phyloP scores from a whole-genome alignment of 2,113 vertebrate genomes.

The Butorides virescens region DNA sequence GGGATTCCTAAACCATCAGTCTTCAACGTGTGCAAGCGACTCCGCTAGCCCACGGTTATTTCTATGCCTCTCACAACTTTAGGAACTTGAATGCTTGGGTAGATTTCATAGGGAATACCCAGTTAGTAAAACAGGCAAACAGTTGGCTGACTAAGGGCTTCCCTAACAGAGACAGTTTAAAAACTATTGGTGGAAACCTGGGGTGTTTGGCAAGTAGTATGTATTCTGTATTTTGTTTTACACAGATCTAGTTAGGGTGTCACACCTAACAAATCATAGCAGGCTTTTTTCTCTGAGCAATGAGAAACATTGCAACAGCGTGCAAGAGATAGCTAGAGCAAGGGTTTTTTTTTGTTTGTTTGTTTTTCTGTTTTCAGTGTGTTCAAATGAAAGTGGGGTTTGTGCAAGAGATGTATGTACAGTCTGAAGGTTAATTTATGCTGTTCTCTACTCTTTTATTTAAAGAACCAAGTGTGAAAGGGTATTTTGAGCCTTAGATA shows the following conservation, averaged over 20 bases:
- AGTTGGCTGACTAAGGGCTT: not conserved
- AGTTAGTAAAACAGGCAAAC: not conserved
- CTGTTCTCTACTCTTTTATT: not conserved
- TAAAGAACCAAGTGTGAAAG: not conserved
- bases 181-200: not conserved
- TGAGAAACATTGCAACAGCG: not conserved
- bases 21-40: not conserved
- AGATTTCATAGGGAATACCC: not conserved
- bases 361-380: not conserved
- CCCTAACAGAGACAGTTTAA: not conserved
- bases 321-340: not conserved
- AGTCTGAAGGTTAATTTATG: not conserved
- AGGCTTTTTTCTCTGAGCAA: not conserved
- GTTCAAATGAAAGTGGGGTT: not conserved
- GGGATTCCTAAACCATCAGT: not conserved
- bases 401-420: not conserved
- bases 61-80: not conserved
- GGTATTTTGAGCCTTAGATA: not conserved
- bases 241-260: not conserved
- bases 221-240: not conserved
- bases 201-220: not conserved
- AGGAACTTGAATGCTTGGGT: not conserved
- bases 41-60: not conserved
- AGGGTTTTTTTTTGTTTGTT: not conserved
- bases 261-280: not conserved